Evolutionary conservation across 2,888 invertebrate genomes (phyloP).

Genomic region (Sesia bembeciformis): DNA sequence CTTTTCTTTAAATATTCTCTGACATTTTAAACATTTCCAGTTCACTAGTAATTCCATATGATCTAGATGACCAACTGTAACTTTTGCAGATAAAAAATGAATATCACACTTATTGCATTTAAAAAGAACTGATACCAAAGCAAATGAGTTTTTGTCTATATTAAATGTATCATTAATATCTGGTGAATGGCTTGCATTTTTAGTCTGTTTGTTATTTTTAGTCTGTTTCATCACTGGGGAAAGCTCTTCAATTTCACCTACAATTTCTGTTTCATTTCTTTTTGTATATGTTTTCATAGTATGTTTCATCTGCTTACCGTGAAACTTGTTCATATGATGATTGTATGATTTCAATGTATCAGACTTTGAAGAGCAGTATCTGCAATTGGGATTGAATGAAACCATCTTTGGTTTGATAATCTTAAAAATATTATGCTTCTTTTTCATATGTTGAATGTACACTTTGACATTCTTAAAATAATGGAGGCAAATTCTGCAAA

Average conservation of each 20-base stretch:
- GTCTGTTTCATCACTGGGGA: background rate
- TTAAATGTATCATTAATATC: background rate
- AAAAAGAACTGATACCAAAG: conserved; percentile 33
- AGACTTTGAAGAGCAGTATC: background rate
- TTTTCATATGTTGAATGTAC: background rate
- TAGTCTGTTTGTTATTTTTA: background rate
- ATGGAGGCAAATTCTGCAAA: background rate
- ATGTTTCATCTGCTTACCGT: conserved; percentile 5
- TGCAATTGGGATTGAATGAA: background rate
- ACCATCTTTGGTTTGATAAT: background rate
- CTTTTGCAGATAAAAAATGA: conserved; percentile 34
- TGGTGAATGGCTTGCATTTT: background rate
- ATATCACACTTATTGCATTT: conserved; percentile 45
- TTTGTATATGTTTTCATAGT: background rate
- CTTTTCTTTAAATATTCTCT: conserved; percentile 32
- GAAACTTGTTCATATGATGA: conserved; percentile 16
- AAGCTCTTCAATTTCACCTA: background rate
- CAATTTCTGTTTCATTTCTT: background rate
- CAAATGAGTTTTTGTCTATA: background rate
- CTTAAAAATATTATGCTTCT: background rate
- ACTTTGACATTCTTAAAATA: background rate
- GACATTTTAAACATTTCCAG: conserved; percentile 42
- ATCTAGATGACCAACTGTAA: conserved; percentile 30
- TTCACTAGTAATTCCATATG: conserved; percentile 33
- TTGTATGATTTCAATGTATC: conserved; percentile 12